Evolutionary conservation across 2,797 vertebrate genomes (phyloP).

Genomic region (Spea hammondii): DNA sequence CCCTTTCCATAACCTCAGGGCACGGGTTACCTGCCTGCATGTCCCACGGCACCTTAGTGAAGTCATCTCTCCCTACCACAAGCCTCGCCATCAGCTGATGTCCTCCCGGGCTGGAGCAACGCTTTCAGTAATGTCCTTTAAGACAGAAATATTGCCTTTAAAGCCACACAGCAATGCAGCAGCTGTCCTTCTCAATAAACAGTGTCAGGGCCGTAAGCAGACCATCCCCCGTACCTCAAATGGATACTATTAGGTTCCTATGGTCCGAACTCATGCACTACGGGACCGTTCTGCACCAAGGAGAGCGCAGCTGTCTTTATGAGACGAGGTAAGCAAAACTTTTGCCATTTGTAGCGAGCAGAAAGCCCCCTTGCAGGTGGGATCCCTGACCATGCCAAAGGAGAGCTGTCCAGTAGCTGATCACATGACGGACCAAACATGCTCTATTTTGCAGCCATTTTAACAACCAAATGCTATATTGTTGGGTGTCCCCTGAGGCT

Average conservation of each 20-base stretch:
- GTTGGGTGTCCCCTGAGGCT: slow-evolving; percentile 85
- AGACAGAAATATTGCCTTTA: slow-evolving; percentile 51
- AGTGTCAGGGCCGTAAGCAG: slow-evolving; percentile 25
- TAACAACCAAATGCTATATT: slow-evolving; percentile 91
- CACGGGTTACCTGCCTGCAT: too few species aligned
- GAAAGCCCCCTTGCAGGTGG: slow-evolving; percentile 35
- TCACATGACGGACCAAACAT: slow-evolving; percentile 81
- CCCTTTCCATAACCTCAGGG: too few species aligned
- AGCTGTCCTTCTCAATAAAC: slow-evolving; percentile 56
- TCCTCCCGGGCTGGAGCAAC: slow-evolving; percentile 34
- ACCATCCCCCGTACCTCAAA: slow-evolving; percentile 33
- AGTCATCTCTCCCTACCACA: background rate
- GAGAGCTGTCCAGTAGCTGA: slow-evolving; percentile 77
- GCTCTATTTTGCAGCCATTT: slow-evolving; percentile 92
- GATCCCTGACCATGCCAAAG: slow-evolving; percentile 54
- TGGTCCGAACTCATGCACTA: background rate
- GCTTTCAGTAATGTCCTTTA: slow-evolving; percentile 35
- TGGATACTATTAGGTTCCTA: slow-evolving; percentile 42
- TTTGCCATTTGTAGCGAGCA: slow-evolving; percentile 28
- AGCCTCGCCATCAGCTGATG: slow-evolving; percentile 3
- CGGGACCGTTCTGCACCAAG: background rate
- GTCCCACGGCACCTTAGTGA: too few species aligned
- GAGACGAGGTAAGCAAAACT: slow-evolving; percentile 33
- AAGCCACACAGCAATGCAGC: slow-evolving; percentile 21
- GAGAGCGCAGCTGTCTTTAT: slow-evolving; percentile 42